These are phyloP conservation scores for Ciconia maguari DNA, from an alignment of 2,113 vertebrate species.

Conservation along the genomic window DNA sequence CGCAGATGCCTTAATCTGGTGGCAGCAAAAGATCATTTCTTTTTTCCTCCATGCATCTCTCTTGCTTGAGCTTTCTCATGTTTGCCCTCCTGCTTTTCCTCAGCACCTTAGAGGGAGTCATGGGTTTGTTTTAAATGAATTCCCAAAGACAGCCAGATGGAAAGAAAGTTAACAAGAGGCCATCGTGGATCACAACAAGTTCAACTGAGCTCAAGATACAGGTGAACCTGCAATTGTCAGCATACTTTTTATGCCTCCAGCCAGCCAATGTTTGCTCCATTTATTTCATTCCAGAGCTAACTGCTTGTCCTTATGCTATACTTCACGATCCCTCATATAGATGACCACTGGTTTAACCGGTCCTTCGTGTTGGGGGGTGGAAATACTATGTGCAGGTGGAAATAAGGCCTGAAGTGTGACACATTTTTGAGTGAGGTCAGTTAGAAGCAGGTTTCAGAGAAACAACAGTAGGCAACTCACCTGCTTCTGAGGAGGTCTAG, in stretches of 20 bases:
- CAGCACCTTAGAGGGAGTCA: neutral
- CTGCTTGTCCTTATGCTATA: neutral
- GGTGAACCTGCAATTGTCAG: neutral
- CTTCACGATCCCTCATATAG: neutral
- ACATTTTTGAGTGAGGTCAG: neutral
- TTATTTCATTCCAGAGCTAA: neutral
- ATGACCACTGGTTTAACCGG: neutral
- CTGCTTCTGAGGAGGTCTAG: neutral
- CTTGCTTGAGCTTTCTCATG: neutral
- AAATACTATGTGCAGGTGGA: neutral
- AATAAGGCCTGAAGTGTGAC: neutral
- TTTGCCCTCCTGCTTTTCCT: neutral
- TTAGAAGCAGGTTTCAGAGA: neutral
- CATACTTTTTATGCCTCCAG: neutral
- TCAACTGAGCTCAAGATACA: neutral
- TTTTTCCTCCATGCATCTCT: neutral
- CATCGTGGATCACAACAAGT: neutral
- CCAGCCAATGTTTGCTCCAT: neutral
- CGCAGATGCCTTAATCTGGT: neutral
- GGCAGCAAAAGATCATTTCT: accelerated
- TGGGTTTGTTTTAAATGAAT: neutral
- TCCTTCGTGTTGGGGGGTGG: neutral
- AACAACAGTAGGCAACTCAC: neutral
- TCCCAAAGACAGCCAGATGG: neutral
- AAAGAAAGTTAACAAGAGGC: neutral